Evolutionary conservation across 2,888 invertebrate species (phyloP).

Genomic region (Yponomeuta evonymella): DNA sequence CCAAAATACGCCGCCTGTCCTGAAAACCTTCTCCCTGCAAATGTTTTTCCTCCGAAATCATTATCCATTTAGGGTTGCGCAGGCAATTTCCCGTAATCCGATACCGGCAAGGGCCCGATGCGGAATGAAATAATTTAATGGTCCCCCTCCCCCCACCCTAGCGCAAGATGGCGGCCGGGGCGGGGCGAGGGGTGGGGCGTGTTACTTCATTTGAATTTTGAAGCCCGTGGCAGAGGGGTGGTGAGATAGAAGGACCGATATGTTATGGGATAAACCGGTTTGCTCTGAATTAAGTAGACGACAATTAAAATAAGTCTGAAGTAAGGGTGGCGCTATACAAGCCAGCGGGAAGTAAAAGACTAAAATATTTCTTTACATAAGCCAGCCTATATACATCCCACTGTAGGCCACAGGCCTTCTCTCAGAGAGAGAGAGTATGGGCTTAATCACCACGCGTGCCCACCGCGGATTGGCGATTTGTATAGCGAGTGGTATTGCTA

Average conservation of each 20-base stretch:
- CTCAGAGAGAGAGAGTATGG: no score
- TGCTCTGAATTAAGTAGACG: no score
- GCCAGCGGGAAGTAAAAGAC: no score
- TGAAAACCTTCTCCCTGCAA: not conserved
- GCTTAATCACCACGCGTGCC: no score
- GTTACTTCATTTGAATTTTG: conserved; percentile 75
- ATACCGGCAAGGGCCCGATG: conserved; percentile 69
- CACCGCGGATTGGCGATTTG: no score
- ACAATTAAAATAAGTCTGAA: no score
- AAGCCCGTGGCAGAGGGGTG: conserved; percentile 34
- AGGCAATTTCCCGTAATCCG: conserved; percentile 75
- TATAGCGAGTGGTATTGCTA: no score
- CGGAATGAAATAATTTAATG: conserved; percentile 75
- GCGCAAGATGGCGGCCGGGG: conserved; percentile 63
- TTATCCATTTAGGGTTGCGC: conserved; percentile 72
- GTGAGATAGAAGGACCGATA: not conserved
- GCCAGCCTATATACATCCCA: no score
- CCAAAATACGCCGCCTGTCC: not conserved
- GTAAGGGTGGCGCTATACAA: no score
- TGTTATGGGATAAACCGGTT: not conserved
- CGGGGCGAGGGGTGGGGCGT: conserved; percentile 71
- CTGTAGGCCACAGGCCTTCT: no score
- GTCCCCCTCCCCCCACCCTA: conserved; percentile 49
- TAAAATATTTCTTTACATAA: no score
- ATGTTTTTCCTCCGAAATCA: conserved; percentile 30